Conservation (phyloP, 2,888 invertebrate genomes). For the Schizaphis graminum region DNA sequence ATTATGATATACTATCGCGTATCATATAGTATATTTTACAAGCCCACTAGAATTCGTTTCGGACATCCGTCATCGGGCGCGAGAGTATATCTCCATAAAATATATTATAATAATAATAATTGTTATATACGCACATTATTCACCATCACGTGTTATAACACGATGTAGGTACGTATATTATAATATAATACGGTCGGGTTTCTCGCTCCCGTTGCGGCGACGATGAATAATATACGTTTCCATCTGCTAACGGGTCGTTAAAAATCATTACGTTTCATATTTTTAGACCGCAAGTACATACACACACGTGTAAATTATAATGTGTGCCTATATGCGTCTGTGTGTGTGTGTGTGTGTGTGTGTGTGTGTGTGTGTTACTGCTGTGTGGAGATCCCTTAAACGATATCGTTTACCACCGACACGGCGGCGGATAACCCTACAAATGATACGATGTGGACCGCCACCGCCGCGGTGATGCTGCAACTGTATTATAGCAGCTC, state of each 20-base stretch:
- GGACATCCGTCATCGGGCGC: slow-evolving; percentile 24
- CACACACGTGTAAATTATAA: neutral
- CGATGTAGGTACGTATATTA: neutral
- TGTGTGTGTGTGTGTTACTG: neutral
- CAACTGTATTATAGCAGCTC: neutral
- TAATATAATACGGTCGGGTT: neutral
- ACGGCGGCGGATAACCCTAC: slow-evolving; percentile 2
- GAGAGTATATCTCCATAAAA: neutral
- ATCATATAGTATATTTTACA: neutral
- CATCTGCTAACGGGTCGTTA: neutral
- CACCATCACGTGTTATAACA: neutral
- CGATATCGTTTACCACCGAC: neutral
- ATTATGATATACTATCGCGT: neutral
- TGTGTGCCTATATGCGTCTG: neutral
- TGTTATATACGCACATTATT: neutral
- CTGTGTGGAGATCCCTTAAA: neutral
- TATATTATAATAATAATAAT: neutral
- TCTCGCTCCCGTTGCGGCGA: neutral
- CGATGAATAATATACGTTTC: neutral
- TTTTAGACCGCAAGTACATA: neutral
- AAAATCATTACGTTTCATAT: slow-evolving; percentile 35
- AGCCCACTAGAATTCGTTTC: neutral
- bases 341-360: neutral
- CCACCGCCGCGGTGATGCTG: neutral
- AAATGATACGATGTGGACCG: neutral